Evolutionary conservation across 2,113 vertebrate species (phyloP).

Genomic region (Protobothrops flavoviridis): DNA sequence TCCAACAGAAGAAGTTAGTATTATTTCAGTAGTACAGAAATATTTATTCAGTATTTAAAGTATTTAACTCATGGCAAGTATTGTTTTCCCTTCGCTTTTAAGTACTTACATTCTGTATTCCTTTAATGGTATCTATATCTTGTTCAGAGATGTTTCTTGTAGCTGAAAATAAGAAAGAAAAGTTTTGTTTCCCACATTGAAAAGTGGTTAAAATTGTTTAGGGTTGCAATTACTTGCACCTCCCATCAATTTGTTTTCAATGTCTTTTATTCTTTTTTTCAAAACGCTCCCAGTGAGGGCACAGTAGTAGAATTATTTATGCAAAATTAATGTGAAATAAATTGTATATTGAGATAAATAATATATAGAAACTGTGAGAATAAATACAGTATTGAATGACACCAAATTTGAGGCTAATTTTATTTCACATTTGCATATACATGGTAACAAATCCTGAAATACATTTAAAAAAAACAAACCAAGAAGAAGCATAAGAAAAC

Average conservation of each 20-base stretch:
- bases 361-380: not conserved
- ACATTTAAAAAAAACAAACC: not conserved
- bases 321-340: not conserved
- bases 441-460: not conserved
- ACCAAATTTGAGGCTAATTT: not conserved
- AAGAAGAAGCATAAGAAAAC: not conserved
- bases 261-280: not conserved
- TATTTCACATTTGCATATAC: not conserved
- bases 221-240: not conserved
- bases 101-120: conserved; percentile 35
- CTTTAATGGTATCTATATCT: conserved; percentile 43
- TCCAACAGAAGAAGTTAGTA: not conserved
- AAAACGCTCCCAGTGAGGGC: not conserved
- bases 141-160: conserved; percentile 66
- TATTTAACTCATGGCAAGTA: not conserved
- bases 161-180: not conserved
- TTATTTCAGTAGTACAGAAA: not conserved
- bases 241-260: no score
- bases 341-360: not conserved
- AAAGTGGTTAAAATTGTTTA: not conserved
- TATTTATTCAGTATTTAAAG: not conserved
- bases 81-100: conserved; percentile 8
- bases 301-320: not conserved
- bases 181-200: not conserved
- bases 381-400: not conserved